Conservation (phyloP, 2,888 invertebrate species). For the Conchocele bisecta region DNA sequence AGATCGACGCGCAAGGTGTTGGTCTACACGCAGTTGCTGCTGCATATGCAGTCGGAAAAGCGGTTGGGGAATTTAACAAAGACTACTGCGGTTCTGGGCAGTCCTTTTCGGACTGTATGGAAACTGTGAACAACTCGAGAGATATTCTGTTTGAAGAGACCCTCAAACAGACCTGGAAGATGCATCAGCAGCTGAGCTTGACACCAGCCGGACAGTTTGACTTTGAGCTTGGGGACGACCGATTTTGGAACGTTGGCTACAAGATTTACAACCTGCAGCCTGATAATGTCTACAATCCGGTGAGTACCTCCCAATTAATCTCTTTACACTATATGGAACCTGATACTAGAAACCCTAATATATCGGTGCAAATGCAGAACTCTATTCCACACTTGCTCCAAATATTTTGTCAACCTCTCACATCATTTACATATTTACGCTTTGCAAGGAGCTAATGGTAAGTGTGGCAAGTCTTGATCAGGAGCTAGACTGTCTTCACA, state of each 20-base stretch:
- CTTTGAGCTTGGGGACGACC: slow-evolving; percentile 59
- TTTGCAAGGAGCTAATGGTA: too few species aligned
- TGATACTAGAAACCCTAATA: too few species aligned
- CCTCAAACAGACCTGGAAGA: slow-evolving; percentile 47
- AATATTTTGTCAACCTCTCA: too few species aligned
- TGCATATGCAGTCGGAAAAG: slow-evolving; percentile 74
- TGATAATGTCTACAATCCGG: slow-evolving; percentile 48
- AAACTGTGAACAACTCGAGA: slow-evolving; percentile 24
- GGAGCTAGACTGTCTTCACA: too few species aligned
- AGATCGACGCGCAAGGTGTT: slow-evolving; percentile 10
- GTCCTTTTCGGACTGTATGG: slow-evolving; percentile 47
- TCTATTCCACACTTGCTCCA: too few species aligned
- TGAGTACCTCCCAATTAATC: slow-evolving; percentile 41
- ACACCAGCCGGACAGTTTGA: slow-evolving; percentile 46
- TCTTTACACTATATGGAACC: too few species aligned
- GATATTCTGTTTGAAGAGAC: slow-evolving; percentile 58
- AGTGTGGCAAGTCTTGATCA: too few species aligned
- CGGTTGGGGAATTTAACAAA: slow-evolving; percentile 62
- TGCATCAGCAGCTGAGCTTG: slow-evolving; percentile 8
- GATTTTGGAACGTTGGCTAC: slow-evolving; percentile 70
- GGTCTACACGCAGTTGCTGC: slow-evolving; percentile 78
- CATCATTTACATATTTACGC: too few species aligned
- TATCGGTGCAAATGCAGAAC: too few species aligned
- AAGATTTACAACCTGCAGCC: slow-evolving; percentile 54
- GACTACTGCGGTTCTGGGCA: slow-evolving; percentile 16